phyloP scores from a whole-genome alignment of 2,113 vertebrate species.

The Grammomys surdaster region DNA sequence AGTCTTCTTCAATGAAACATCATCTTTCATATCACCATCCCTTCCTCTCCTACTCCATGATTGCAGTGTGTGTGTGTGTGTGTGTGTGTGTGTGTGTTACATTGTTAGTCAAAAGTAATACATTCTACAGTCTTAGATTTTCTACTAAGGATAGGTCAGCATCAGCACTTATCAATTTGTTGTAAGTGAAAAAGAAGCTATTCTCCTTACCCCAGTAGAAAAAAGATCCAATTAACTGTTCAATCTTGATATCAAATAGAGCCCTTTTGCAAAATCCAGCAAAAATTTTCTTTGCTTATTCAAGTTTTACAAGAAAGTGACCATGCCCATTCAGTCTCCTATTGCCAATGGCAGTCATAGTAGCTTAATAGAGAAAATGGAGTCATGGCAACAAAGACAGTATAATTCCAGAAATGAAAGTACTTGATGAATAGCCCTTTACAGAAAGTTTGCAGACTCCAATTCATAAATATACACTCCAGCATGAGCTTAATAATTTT shows the following conservation, averaged over 20 bases:
- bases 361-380: rapidly evolving
- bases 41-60: neutral
- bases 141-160: neutral
- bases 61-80: neutral
- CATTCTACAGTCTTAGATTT: neutral
- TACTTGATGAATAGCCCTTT: neutral
- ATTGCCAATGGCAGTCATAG: neutral
- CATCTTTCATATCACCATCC: neutral
- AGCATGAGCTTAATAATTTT: neutral
- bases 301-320: neutral
- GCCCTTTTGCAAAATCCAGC: neutral
- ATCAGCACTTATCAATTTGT: neutral
- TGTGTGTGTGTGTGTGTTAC: too few relatives aligned
- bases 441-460: neutral
- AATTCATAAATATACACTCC: neutral
- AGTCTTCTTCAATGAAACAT: neutral
- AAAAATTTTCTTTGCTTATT: neutral
- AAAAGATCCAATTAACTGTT: neutral
- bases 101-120: neutral
- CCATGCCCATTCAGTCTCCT: neutral
- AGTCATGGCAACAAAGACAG: neutral
- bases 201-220: rapidly evolving
- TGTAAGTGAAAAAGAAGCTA: neutral
- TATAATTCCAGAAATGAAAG: neutral
- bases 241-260: neutral